Conservation (phyloP, 1,140 invertebrate species). For the Drosophila arizonae region DNA sequence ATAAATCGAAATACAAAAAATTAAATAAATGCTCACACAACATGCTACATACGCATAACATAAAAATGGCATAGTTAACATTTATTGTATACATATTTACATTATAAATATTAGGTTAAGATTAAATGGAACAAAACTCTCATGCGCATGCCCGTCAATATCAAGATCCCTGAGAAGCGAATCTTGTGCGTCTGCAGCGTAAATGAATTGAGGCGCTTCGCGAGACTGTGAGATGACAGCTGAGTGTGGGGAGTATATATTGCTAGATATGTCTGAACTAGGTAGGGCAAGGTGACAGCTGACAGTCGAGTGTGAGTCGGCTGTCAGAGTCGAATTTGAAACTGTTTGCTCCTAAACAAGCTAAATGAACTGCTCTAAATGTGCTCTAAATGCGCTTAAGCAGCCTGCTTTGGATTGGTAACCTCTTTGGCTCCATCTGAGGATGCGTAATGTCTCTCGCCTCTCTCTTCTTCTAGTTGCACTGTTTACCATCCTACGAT, state of each 20-base stretch:
- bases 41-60: conserved; percentile 21
- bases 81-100: conserved; percentile 7
- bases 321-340: conserved; percentile 15
- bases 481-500: conserved; percentile 36
- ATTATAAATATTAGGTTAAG: neutral
- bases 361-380: conserved; percentile 47
- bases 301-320: conserved; percentile 24
- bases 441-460: neutral
- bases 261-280: neutral
- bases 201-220: neutral
- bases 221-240: neutral
- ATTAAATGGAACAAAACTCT: neutral
- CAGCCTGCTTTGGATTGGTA: conserved; percentile 55
- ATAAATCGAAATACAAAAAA: conserved; percentile 48
- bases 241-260: neutral
- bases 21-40: conserved; percentile 29
- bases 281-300: neutral
- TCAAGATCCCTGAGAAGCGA: conserved; percentile 4
- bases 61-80: neutral
- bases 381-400: conserved; percentile 69
- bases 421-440: conserved; percentile 1
- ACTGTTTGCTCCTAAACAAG: conserved; percentile 2
- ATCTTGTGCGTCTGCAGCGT: conserved; percentile 4
- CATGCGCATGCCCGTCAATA: conserved; percentile 23
- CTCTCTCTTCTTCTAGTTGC: conserved; percentile 18